These are phyloP conservation scores for Stegodyphus dumicola DNA, from an alignment of 1,140 invertebrate species.

Conservation along the genomic window DNA sequence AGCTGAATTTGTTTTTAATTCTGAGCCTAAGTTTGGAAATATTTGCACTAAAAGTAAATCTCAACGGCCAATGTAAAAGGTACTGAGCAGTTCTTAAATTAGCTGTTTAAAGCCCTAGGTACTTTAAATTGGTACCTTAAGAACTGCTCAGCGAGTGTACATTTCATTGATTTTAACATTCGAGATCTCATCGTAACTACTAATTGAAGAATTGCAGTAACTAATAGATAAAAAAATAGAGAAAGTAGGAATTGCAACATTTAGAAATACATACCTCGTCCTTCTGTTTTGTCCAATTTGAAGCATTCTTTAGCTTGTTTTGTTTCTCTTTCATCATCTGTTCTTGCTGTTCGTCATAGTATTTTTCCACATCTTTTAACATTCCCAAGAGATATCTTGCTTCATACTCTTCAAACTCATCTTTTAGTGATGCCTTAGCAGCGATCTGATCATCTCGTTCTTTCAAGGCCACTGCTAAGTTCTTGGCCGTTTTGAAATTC, in stretches of 20 bases:
- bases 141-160: too few species aligned
- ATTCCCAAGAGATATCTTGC: slow-evolving; percentile 1
- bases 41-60: too few species aligned
- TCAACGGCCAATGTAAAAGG: too few species aligned
- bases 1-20: too few species aligned
- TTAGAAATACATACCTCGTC: slow-evolving; percentile 19
- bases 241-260: background rate
- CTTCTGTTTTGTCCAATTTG: slow-evolving; percentile 19
- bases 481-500: slow-evolving; percentile 22
- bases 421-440: background rate
- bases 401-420: background rate
- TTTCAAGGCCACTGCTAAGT: background rate
- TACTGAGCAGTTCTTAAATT: too few species aligned
- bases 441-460: slow-evolving; percentile 10
- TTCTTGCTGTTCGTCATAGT: slow-evolving; percentile 7
- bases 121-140: too few species aligned
- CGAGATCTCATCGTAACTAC: too few species aligned
- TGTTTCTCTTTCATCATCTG: background rate
- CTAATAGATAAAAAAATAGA: background rate
- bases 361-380: slow-evolving; percentile 17
- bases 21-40: too few species aligned
- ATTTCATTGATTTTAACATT: too few species aligned
- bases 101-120: too few species aligned
- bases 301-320: slow-evolving; percentile 26
- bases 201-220: too few species aligned